phyloP scores from a whole-genome alignment of 92 coral and sea anemone species.

The Bergia sp. region DNA sequence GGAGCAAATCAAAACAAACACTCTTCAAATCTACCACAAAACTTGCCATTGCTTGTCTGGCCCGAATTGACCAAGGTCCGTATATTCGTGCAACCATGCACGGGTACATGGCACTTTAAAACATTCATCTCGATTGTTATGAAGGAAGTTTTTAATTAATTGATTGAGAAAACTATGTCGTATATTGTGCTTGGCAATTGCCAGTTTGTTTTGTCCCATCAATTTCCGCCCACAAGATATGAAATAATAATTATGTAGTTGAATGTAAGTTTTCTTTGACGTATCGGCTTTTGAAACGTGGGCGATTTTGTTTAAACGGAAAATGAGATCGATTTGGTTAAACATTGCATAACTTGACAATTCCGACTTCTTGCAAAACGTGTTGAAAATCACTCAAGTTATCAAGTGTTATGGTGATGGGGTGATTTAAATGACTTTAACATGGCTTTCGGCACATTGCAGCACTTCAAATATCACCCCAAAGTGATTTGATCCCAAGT shows the following conservation, averaged over 20 bases:
- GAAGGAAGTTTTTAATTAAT: slow-evolving; percentile 54
- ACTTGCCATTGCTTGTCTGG: not conserved
- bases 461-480: not conserved
- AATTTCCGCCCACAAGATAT: slow-evolving; percentile 78
- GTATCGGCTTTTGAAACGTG: slow-evolving; percentile 29
- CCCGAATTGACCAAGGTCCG: slow-evolving; percentile 1
- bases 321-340: slow-evolving; percentile 35
- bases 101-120: not conserved
- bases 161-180: slow-evolving; percentile 75
- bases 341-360: slow-evolving; percentile 46
- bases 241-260: slow-evolving; percentile 31
- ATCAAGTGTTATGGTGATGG: slow-evolving; percentile 16
- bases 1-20: not conserved
- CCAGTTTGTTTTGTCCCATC: slow-evolving; percentile 69
- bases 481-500: slow-evolving; percentile 14
- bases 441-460: slow-evolving; percentile 24
- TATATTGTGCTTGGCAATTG: slow-evolving; percentile 59
- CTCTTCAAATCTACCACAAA: not conserved
- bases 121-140: not conserved
- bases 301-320: slow-evolving; percentile 44
- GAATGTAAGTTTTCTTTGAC: slow-evolving; percentile 21
- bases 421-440: slow-evolving; percentile 10
- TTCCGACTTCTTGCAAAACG: slow-evolving; percentile 14
- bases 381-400: slow-evolving; percentile 26
- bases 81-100: not conserved